Percentiles rank a stretch among this genome's conserved stretches.
phyloP scores from a whole-genome alignment of 2,113 vertebrate species.

The Corydoras sp. region DNA sequence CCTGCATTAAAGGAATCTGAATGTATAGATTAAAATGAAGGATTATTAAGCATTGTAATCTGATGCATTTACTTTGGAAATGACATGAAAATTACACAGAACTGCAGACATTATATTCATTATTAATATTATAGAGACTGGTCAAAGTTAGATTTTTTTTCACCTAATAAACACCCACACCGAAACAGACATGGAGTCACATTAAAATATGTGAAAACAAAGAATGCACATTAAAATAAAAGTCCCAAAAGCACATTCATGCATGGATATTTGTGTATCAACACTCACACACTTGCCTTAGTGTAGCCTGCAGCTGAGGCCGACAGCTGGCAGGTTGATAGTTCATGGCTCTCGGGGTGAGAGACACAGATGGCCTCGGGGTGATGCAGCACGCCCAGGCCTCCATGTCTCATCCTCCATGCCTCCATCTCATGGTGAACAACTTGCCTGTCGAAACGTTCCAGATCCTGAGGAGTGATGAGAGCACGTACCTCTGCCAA shows the following conservation, averaged over 20 bases:
- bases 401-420: conserved; percentile 76
- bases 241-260: background rate
- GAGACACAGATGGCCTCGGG: conserved; percentile 68
- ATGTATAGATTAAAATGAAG: too few species aligned
- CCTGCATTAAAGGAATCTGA: too few species aligned
- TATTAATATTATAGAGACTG: too few species aligned
- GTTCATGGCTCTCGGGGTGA: conserved; percentile 65
- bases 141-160: too few species aligned
- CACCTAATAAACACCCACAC: background rate
- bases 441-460: conserved; percentile 82
- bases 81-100: too few species aligned
- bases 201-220: too few species aligned
- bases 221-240: too few species aligned
- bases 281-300: conserved; percentile 57
- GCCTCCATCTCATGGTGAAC: conserved; percentile 80
- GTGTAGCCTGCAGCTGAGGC: conserved; percentile 70
- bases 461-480: conserved; percentile 79
- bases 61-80: too few species aligned
- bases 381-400: conserved; percentile 31
- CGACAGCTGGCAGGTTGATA: conserved; percentile 70
- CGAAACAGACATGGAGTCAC: background rate
- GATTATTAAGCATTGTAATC: too few species aligned
- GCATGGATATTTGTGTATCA: conserved; percentile 12
- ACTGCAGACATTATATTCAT: too few species aligned
- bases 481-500: conserved; percentile 80